phyloP scores from a whole-genome alignment of 1,140 invertebrate genomes.

The Drosophila murphyi region DNA sequence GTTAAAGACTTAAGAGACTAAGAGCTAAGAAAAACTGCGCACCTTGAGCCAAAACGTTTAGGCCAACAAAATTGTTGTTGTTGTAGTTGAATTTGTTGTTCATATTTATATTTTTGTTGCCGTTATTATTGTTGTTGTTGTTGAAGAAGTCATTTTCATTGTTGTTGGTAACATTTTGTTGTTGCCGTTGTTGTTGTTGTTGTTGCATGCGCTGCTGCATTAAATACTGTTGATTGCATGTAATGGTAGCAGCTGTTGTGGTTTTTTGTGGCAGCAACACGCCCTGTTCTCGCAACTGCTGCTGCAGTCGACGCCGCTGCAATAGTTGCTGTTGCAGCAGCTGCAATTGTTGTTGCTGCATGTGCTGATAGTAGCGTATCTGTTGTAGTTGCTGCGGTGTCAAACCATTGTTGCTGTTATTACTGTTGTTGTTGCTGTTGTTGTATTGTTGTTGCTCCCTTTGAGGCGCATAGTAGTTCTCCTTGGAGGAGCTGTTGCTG shows the following conservation, averaged over 20 bases:
- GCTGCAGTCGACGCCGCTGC: slow-evolving; percentile 70
- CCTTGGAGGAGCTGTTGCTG: slow-evolving; percentile 76
- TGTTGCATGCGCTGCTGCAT: slow-evolving; percentile 64
- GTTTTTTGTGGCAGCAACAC: slow-evolving; percentile 46
- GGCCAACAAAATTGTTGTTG: slow-evolving; percentile 31
- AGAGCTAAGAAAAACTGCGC: slow-evolving; percentile 41
- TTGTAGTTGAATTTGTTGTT: slow-evolving; percentile 18
- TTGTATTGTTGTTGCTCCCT: slow-evolving; percentile 48
- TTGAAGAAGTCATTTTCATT: background rate
- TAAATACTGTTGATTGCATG: slow-evolving; percentile 82
- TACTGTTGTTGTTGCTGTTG: slow-evolving; percentile 43
- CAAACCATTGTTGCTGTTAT: slow-evolving; percentile 51
- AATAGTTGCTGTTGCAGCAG: slow-evolving; percentile 75
- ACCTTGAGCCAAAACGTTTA: slow-evolving; percentile 61
- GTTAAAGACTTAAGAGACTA: slow-evolving; percentile 13
- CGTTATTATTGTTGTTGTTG: slow-evolving; percentile 58
- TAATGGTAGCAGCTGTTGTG: slow-evolving; percentile 53
- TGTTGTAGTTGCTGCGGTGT: slow-evolving; percentile 76
- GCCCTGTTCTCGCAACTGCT: slow-evolving; percentile 70
- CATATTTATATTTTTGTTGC: slow-evolving; percentile 54
- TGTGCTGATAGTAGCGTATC: slow-evolving; percentile 75
- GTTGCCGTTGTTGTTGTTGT: slow-evolving; percentile 16
- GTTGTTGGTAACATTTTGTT: slow-evolving; percentile 24
- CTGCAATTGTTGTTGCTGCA: slow-evolving; percentile 80
- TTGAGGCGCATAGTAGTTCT: slow-evolving; percentile 66